Evolutionary conservation across 2,113 vertebrate genomes (phyloP).

Genomic region (Cygnus atratus): DNA sequence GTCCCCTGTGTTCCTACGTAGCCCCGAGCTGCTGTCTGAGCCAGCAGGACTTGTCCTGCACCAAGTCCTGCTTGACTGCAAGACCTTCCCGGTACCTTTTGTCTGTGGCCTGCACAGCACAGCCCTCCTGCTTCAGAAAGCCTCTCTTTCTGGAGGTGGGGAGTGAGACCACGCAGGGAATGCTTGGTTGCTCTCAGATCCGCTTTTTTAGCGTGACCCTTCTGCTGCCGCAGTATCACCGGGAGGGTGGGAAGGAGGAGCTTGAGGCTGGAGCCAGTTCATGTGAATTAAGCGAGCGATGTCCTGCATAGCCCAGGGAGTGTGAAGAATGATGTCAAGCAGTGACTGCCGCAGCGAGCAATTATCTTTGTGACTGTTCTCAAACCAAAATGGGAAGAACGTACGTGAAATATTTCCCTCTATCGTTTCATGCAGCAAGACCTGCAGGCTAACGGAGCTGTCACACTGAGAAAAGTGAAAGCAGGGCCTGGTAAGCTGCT

Average conservation of each 20-base stretch:
- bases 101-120: neutral
- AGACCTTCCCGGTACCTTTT: neutral
- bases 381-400: neutral
- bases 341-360: neutral
- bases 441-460: neutral
- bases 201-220: neutral
- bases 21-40: neutral
- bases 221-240: neutral
- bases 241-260: neutral
- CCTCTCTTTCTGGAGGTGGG: neutral
- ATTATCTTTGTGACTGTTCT: constrained; percentile 10
- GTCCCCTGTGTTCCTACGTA: neutral
- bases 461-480: neutral
- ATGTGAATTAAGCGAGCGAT: neutral
- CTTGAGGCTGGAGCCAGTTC: neutral
- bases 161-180: neutral
- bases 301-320: neutral
- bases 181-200: neutral
- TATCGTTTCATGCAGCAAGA: neutral
- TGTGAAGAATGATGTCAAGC: neutral
- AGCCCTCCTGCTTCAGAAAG: neutral
- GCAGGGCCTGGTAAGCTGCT: neutral
- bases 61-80: neutral
- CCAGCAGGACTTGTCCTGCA: neutral
- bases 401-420: neutral